Evolutionary conservation across 2,888 invertebrate species (phyloP), one percentile per base, ranked within the genome.

Genomic region (Heliconius sara): DNA sequence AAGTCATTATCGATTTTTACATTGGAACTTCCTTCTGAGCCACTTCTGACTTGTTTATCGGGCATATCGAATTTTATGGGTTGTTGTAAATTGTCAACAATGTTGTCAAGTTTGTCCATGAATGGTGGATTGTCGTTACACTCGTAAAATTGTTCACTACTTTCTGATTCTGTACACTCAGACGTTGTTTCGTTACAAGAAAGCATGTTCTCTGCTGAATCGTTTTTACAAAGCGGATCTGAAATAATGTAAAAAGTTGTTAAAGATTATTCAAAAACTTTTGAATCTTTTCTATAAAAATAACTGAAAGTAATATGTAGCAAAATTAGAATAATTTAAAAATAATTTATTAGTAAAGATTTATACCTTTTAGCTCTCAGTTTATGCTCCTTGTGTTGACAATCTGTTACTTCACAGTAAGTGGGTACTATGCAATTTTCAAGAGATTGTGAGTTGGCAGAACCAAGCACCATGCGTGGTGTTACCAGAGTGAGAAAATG

Each of bases 91-190:
- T 84, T 91, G 25, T 94, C 94, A 74, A 90, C 81, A 5, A 89
- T 81, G 13, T 89, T 87, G 65, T 95, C 95, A 2, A 92, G 83
- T 83, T 91, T 89, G 10, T 95, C 95, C 73, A 88, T 85, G 82
- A 86, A 93, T 0, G 90, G 85, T 0, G 90, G 89, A 80, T 90
- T 92, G 34, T 95, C 95, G 47, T 87, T 95, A 83, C 95, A 95
- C 85, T 95, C 95, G 81, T 91, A 95, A 82, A 90, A 95, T 83
- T 95, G 95, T 83, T 95, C 95, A 81, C 95, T 95, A 85, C 95
- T 95, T 80, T 95, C 95, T 0, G 95, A 95, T 85, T 95, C 95
- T 0, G 95, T 95, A 82, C 95, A 95, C 85, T 95, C 95, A 3
- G 95, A 95, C 43, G 93, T 94, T 1, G 95, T 95, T 87, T 95